These are phyloP conservation scores for Neomorphus geoffroyi DNA, from an alignment of 2,797 vertebrate genomes.

Conservation along the genomic window DNA sequence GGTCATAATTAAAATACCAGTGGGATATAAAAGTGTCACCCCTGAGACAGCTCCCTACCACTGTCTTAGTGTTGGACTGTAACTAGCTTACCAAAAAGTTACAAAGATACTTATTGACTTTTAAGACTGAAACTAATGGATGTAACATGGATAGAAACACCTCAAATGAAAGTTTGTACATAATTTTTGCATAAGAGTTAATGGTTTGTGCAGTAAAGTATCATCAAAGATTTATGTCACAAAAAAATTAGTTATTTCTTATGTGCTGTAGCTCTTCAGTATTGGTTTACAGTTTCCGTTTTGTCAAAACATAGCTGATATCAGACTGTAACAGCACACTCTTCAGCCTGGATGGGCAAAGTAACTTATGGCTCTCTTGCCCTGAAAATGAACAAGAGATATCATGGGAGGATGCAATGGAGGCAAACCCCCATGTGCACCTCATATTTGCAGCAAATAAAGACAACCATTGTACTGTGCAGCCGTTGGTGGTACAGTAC, in stretches of 20 bases:
- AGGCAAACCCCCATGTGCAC: not conserved
- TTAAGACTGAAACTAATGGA: not conserved
- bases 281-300: not conserved
- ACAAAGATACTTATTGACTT: not conserved
- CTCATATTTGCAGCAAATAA: not conserved
- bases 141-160: not conserved
- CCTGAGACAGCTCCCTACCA: not conserved
- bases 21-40: not conserved
- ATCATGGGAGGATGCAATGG: not conserved
- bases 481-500: not conserved
- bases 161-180: not conserved
- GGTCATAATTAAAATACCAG: not conserved
- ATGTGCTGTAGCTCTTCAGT: not conserved
- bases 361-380: not conserved
- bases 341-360: not conserved
- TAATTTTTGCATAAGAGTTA: not conserved
- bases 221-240: not conserved
- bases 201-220: not conserved
- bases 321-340: accelerated
- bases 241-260: not conserved
- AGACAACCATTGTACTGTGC: too few species aligned
- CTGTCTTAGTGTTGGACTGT: not conserved
- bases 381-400: not conserved
- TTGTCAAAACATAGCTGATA: not conserved
- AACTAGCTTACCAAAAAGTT: not conserved